Conservation (phyloP, 2,797 vertebrate species). For the Gastrophryne carolinensis region DNA sequence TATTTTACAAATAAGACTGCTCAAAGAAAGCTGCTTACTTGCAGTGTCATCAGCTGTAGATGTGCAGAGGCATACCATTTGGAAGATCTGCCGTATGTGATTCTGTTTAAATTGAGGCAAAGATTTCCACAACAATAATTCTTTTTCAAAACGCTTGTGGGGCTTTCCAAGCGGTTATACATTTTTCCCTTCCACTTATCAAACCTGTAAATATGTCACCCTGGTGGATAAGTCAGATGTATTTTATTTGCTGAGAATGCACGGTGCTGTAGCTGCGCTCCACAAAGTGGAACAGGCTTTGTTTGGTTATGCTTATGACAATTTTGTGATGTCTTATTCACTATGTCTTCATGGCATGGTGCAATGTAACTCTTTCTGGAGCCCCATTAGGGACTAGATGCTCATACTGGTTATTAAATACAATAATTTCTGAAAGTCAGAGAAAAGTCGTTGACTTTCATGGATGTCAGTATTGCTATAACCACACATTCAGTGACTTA, state of each 20-base stretch:
- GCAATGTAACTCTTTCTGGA: background rate
- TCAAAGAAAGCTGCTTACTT: background rate
- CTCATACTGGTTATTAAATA: constrained; percentile 4
- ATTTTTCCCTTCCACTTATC: constrained; percentile 28
- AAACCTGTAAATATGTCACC: constrained; percentile 22
- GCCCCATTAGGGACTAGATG: background rate
- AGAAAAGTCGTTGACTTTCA: constrained; percentile 45
- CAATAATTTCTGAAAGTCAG: constrained; percentile 38
- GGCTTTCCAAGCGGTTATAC: constrained; percentile 24
- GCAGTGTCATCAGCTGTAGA: background rate
- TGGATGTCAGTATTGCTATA: constrained; percentile 33
- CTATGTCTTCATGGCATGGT: background rate
- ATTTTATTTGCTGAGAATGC: constrained; percentile 31
- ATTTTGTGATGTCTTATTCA: constrained; percentile 20
- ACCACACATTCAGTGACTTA: constrained; percentile 33
- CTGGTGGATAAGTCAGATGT: constrained; percentile 19
- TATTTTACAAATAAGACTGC: background rate
- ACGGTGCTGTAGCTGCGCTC: constrained; percentile 3
- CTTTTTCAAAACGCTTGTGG: constrained; percentile 21
- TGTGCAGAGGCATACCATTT: background rate
- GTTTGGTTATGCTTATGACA: constrained; percentile 39
- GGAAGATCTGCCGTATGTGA: background rate
- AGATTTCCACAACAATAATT: constrained; percentile 13
- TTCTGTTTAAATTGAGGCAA: background rate
- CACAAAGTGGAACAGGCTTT: constrained; percentile 4